Base-by-base conservation (phyloP, 2,888 invertebrate genomes). In the Endomychus coccineus region DNA sequence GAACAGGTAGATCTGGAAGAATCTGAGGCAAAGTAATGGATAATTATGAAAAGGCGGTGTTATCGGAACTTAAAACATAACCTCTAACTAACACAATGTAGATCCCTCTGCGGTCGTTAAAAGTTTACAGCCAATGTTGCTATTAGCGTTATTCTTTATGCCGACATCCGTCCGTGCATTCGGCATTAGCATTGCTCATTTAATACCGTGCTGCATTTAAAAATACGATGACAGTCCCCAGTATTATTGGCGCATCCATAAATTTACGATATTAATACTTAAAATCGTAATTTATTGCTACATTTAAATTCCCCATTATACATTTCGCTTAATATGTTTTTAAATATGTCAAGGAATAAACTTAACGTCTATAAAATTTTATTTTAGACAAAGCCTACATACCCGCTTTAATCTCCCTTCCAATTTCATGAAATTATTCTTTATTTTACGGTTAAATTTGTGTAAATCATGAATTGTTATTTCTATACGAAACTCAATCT, bases 181-280 rank as follows among this genome's bases (percentile, higher is more conserved):
- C 48, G 51, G 49, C 49, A 55, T 56, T 55, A 58, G 56, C 55
- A 58, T 58, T 55, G 56, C 55, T 55, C 56, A 56, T 55, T 60
- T 59, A 55, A 56, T 56, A 54, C 50, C 54, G 45, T 35, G 46
- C 48, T 49, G 50, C 52, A 52, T 54, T 53, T 46, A 55, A 38
- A 56, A 56, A 53, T 56, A 55, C 49, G 54, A 56, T 50, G 55
- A 57, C 58, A 56, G 55, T 55, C 51, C 50, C 52, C 50, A 45
- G 51, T 55, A 57, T 55, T 54, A 57, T 57, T 56, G 55, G 55
- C 52, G 51, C 48, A 56, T 52, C 51, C 55, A 55, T 59, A 58
- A 59, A 58, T 58, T 54, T 51, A 48, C 52, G 54, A 55, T 54
- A 55, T 55, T 55, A 52, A 55, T 54, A 55, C 52, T 52, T 53